Conservation (phyloP, 2,113 vertebrate genomes). For the Archilochus colubris region DNA sequence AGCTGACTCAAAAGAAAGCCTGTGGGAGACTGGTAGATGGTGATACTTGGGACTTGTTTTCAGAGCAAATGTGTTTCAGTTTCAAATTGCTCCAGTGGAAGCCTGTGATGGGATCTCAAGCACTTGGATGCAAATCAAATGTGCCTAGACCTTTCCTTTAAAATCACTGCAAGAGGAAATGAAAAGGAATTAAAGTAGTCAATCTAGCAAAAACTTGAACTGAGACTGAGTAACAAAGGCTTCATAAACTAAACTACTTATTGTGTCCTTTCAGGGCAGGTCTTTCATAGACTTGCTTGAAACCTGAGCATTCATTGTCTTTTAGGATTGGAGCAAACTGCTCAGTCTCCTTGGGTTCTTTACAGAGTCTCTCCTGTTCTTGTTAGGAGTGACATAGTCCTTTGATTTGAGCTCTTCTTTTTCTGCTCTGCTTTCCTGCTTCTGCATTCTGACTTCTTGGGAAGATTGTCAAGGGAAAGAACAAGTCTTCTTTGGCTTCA, state of each 20-base stretch:
- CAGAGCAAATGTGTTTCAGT: not conserved
- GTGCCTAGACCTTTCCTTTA: not conserved
- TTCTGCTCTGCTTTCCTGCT: not conserved
- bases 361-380: not conserved
- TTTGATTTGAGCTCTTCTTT: not conserved
- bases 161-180: not conserved
- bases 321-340: not conserved
- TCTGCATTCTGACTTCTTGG: not conserved
- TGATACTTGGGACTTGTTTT: not conserved
- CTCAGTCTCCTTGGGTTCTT: not conserved
- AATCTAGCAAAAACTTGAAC: not conserved
- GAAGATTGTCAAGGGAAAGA: not conserved
- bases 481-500: not conserved
- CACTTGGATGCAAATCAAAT: not conserved
- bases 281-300: accelerated
- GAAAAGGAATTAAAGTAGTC: not conserved
- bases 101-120: not conserved
- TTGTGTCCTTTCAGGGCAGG: not conserved
- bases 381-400: not conserved
- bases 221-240: not conserved
- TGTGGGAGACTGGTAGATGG: not conserved
- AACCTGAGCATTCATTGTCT: not conserved
- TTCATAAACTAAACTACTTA: not conserved
- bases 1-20: not conserved
- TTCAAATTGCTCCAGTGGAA: not conserved